Evolutionary conservation across 2,888 invertebrate genomes (phyloP), one percentile per base, ranked within the genome.

Genomic region (Melanargia galathea): DNA sequence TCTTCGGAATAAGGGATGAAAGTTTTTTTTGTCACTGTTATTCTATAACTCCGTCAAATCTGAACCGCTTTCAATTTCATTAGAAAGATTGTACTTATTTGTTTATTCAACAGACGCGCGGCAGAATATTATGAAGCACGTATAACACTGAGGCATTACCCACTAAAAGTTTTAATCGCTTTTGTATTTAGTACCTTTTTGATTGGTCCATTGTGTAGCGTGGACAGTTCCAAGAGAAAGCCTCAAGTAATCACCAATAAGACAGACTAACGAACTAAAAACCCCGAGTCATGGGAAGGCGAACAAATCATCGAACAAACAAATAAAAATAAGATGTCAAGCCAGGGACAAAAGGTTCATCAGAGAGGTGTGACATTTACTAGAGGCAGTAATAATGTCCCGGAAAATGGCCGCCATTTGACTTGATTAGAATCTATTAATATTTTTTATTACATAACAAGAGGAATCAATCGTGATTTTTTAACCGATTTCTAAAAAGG

Each of bases 281-380:
- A 51, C 55, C 75, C 76, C 77, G 70, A 73, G 78, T 78, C 82
- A 82, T 73, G 73, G 60, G 71, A 64, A 76, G 74, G 78, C 75
- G 43, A 8, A 18, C 43, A 43, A n/a, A 10, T 16, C 16, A 2
- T 18, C n/a, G 72, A 74, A 73, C 68, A 80, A 86, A 80, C 77
- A 79, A 6, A 30, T n/a, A 48, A 6, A 48, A 51, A 30, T 33
- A 10, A 83, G 79, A 74, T 82, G 83, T 86, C 82, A 83, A 80
- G 60, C 5, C 10, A 59, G 13, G 24, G 18, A 30, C 60, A 71
- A 73, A 73, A 72, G 72, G 60, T 57, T 40, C 24, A 4, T 38
- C 11, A 22, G 35, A 35, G 35, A 35, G 10, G 6, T 35, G 8
- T 35, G 33, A 13, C 11, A 35, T 30, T 30, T 2, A n/a, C 30